Percentiles rank a stretch among this genome's conserved stretches.
These are phyloP conservation scores for Neosalanx taihuensis DNA, from an alignment of 2,797 vertebrate genomes.

Conservation along the genomic window DNA sequence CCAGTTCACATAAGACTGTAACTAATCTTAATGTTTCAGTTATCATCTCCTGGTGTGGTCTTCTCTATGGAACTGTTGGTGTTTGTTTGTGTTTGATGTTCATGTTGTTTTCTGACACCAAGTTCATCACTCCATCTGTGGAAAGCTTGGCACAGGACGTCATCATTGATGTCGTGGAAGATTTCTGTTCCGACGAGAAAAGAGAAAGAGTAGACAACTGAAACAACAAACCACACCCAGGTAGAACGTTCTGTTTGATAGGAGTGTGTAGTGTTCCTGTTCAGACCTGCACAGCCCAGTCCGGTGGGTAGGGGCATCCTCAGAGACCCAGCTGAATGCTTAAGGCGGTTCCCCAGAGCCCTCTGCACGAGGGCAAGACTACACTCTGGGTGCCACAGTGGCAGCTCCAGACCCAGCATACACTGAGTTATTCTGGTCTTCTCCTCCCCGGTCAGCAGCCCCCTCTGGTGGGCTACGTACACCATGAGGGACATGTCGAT, in stretches of 20 bases:
- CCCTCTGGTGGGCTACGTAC: slow-evolving; percentile 63
- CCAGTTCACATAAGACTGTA: not conserved
- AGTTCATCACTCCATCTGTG: slow-evolving; percentile 67
- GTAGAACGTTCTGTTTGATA: not conserved
- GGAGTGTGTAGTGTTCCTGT: not conserved
- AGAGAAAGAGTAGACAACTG: not conserved
- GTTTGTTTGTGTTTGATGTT: too few relatives aligned
- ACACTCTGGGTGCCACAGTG: slow-evolving; percentile 70
- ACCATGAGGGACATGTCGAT: slow-evolving; percentile 78
- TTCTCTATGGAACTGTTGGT: too few relatives aligned
- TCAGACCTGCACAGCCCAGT: slow-evolving; percentile 70
- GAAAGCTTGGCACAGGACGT: slow-evolving; percentile 60
- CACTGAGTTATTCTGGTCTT: slow-evolving; percentile 68
- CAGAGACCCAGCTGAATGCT: slow-evolving; percentile 65
- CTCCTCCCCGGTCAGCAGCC: slow-evolving; percentile 53
- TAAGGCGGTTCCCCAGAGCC: slow-evolving; percentile 65
- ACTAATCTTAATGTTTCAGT: not conserved
- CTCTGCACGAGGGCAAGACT: slow-evolving; percentile 65
- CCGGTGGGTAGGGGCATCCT: slow-evolving; percentile 73
- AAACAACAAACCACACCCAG: not conserved
- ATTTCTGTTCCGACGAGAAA: slow-evolving; percentile 57
- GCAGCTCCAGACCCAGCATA: slow-evolving; percentile 72
- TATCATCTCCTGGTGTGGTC: not conserved
- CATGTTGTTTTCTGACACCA: slow-evolving; percentile 17
- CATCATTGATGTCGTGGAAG: slow-evolving; percentile 63